Evolutionary conservation across 2,888 invertebrate genomes (phyloP), one percentile per base, ranked within the genome.

Genomic region (Andrena bicolor): DNA sequence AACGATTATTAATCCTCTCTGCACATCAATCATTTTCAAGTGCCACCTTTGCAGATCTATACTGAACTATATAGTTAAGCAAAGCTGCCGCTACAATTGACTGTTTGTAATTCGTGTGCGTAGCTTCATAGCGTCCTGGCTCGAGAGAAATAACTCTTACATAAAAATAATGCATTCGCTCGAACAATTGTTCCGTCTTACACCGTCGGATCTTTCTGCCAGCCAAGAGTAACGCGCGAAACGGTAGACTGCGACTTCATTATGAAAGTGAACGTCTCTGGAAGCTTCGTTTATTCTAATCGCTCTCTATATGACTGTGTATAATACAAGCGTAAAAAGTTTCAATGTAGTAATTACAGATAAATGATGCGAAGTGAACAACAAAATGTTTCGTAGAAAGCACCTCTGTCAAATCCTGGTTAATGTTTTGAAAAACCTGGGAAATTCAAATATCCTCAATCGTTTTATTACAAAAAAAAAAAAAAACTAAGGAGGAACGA

Each of bases 11-110:
- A 70, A 71, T 49, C 20, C 71, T 70, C 61, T 73, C 51, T 66
- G 56, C 70, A 65, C 49, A 74, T 63, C 41, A 26, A 64, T 70
- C 28, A 64, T 53, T 61, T 48, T 49, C 2, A 53, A 66, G 72
- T 68, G 65, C 78, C 68, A 80, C 69, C 87, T 90, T 90, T 88
- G 88, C 90, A 51, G 72, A 88, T 90, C 90, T 90, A 90, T 90
- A 89, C 83, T 23, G 73, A 56, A 26, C 35, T 83, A 86, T 90
- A 90, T 90, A 90, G 89, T 87, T 83, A 84, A 83, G 88, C 89
- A 89, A 90, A 90, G 90, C 83, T 80, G 76, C 13, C 76, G 74
- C 49, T 76, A 68, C 16, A 70, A 82, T 53, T 58, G 61, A 61
- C 81, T 83, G 78, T 58, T 53, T 69, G 13, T 63, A 28, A 51